Evolutionary conservation across 1,140 invertebrate species (phyloP), one percentile per base, ranked within the genome.

Genomic region (Triops cancriformis): DNA sequence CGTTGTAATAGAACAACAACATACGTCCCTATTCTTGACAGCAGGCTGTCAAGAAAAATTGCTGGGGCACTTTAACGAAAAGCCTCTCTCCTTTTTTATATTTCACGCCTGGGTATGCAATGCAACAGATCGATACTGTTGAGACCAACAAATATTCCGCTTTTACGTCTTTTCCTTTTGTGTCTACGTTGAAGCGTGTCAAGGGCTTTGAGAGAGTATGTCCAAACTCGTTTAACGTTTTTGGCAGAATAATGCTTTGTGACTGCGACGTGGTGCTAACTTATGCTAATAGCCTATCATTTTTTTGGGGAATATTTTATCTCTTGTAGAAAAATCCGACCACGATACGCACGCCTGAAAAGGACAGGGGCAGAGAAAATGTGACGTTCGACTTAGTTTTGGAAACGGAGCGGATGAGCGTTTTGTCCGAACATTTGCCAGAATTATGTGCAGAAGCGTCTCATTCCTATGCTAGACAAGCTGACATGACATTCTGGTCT

Each of bases 271-370:
- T 64, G 18, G 0, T 64, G 51, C n/a, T 23, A 64, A 64, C 51
- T 64, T 64, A 64, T 64, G 51, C 51, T 64, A 64, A 64, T 1
- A 23, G 18, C 51, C 31, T 37, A 37, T 37, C 31, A 37, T 64
- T 23, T 14, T 18, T 64, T 64, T 64, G 10, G 14, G 51, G 9
- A 64, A 64, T 23, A 23, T 64, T 64, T 77, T 80, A 26, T 80
- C 79, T 81, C 80, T 83, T 82, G 9, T 81, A 92, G 91, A 93
- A 93, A 91, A 94, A 93, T 84, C 92, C 92, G 28, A 90, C 91
- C 76, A 91, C 92, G 27, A 89, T 94, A 23, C 86, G 95, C 72
- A 90, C 90, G 0, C 93, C 96, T 0, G 96, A 98, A 83, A 94
- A 96, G 81, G 94, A 97, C 82, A 89, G 90, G 80, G 93, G 93